Base-by-base conservation (phyloP, 2,888 invertebrate species). In the Ichneumoninae sp. region DNA sequence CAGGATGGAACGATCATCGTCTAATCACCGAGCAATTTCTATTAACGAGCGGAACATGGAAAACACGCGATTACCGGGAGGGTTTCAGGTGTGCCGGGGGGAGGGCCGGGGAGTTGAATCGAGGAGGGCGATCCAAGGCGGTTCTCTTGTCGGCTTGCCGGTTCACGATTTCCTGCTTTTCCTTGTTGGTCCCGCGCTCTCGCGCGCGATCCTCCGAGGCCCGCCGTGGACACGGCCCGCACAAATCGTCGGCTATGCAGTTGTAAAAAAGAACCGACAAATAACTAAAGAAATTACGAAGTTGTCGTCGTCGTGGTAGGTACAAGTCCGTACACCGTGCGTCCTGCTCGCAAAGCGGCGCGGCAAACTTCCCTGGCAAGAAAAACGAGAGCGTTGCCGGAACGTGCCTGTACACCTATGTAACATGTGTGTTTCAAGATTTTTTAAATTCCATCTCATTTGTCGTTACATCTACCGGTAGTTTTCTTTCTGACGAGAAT, bases 11-110 rank as follows among this genome's bases (percentile, higher is more conserved):
- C 80, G 80, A 83, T 82, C 70, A 76, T 79, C 86, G 82, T 66
- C 83, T 82, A 83, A 86, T 82, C 62, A 78, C 78, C 82, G 66
- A 81, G 84, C 80, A 86, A 86, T 88, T 87, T 87, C 82, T 76
- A 86, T 83, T 84, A 87, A 86, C 78, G 83, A 85, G 82, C 65
- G 66, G 77, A 84, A 82, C 84, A 87, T 82, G 80, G 83, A 83
- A 84, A 87, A 86, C 81, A 80, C 81, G 83, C 82, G 84, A 86
- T 83, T 82, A 84, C 33, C 68, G 62, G 5, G 26, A 30, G 66
- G 71, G 69, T 75, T 82, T 68, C 26, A 26, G 71, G 66, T 71
- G 70, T 60, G 52, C 33, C 70, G 79, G 60, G 13, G 71, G 71
- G 69, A 47, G 54, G 65, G 44, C 69, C 44, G 65, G 54, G 68